Base-by-base conservation (phyloP, 2,113 vertebrate genomes). In the Pangasianodon gigas region DNA sequence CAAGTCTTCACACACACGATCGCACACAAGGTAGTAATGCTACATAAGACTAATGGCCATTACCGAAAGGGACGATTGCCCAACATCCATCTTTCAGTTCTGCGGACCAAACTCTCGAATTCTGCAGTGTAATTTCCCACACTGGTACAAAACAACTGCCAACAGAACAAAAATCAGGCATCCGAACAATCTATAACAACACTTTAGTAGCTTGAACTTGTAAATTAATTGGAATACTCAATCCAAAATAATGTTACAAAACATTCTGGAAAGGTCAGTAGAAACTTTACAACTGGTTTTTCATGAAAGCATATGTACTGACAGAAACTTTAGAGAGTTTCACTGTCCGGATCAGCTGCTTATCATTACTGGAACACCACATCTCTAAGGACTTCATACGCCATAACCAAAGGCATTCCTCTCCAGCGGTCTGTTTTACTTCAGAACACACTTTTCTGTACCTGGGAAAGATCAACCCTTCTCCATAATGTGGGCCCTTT, bases 401-500 rank as follows among this genome's bases (percentile, higher is more conserved):
- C 48, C 56, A 89, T 60, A 87, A 87, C 60, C 51, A 56, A 84
- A 80, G 21, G 71, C 65, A 85, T 87, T 81, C 85, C 71, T 62
- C 51, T 65, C 8, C 2, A 26, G 29, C 1, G 71, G 65, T 83
- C 87, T 90, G 77, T 54, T 84, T 88, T 67, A 26, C 77, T 58
- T 91, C 67, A 88, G 14, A 86, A 86, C 87, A 65, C 84, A 56
- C 37, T 79, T 41, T 82, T 91, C 46, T 58, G 86, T 82, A 88
- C 89, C 91, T 74, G 84, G 83, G 8, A 85, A 86, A 52, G 65
- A 85, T 91, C 86, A 83, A 62, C 65, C 19, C 21, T 65, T 77
- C 87, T 88, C 32, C 77, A 80, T 86, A 90, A 91, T 85, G 75
- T 84, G 89, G 83, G 56, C 74, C 87, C 48, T 74, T 86, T 87